These are phyloP conservation scores for Spilosoma lubricipeda DNA, from an alignment of 2,888 invertebrate genomes.

Conservation along the genomic window DNA sequence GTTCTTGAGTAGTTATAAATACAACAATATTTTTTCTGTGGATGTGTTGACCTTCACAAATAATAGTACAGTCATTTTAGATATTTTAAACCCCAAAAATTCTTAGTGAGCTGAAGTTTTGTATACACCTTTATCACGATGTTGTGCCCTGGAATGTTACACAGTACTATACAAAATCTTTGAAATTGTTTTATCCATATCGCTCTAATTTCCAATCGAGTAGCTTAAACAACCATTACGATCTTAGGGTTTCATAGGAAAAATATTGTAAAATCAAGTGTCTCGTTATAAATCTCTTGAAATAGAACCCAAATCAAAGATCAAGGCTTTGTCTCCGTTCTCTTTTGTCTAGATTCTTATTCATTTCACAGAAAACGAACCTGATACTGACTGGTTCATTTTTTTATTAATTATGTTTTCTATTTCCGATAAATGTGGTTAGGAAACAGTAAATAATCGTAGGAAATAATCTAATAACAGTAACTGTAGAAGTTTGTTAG, in stretches of 20 bases:
- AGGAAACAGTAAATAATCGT: background rate
- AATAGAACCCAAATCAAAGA: background rate
- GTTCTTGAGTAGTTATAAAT: no score
- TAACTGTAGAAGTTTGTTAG: background rate
- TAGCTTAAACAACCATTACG: no score
- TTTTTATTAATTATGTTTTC: slow-evolving; percentile 7
- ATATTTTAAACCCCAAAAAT: no score
- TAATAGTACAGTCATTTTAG: no score
- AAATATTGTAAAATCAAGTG: background rate
- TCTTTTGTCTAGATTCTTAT: background rate
- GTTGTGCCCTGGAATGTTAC: no score
- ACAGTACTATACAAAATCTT: no score
- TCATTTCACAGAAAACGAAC: background rate
- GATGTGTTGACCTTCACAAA: no score
- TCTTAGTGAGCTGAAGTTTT: no score
- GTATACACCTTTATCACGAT: no score
- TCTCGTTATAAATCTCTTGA: background rate
- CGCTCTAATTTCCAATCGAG: no score
- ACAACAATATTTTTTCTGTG: no score
- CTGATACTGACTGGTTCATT: background rate
- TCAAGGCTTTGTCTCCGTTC: background rate
- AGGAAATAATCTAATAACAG: background rate
- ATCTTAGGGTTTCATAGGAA: background rate
- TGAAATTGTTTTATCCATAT: no score
- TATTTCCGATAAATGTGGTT: background rate